phyloP scores from a whole-genome alignment of 2,888 invertebrate species.

The Lissonota sp. region DNA sequence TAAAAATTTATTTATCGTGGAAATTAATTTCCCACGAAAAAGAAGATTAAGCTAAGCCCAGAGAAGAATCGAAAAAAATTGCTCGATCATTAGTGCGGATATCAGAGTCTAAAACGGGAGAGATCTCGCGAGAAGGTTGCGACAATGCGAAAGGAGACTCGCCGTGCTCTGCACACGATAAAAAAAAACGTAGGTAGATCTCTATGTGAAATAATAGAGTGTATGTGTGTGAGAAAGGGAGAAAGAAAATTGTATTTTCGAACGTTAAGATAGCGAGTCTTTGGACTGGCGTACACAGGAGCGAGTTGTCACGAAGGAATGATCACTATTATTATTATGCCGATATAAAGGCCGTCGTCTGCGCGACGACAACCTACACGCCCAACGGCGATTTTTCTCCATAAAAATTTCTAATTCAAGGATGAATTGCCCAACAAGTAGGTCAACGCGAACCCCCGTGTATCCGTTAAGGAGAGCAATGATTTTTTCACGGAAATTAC shows the following conservation, averaged over 20 bases:
- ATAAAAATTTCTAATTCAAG: slow-evolving; percentile 61
- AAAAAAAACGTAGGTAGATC: slow-evolving; percentile 55
- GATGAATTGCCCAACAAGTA: slow-evolving; percentile 74
- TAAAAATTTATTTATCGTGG: no score
- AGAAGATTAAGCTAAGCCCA: no score
- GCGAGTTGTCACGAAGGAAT: slow-evolving; percentile 43
- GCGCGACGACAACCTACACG: slow-evolving; percentile 40
- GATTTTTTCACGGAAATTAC: not conserved
- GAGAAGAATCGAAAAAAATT: no score
- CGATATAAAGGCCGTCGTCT: slow-evolving; percentile 15
- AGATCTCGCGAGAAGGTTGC: slow-evolving; percentile 37
- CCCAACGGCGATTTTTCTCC: slow-evolving; percentile 43
- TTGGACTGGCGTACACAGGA: not conserved
- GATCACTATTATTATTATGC: slow-evolving; percentile 17
- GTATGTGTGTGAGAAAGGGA: not conserved
- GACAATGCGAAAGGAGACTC: slow-evolving; percentile 27
- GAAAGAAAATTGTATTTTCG: slow-evolving; percentile 20
- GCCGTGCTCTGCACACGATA: slow-evolving; percentile 11
- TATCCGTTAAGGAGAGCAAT: slow-evolving; percentile 13
- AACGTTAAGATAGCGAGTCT: slow-evolving; percentile 34
- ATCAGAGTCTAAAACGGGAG: not conserved
- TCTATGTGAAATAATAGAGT: slow-evolving; percentile 1
- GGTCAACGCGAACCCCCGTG: slow-evolving; percentile 67
- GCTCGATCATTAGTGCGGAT: no score
- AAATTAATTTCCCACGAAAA: no score